Evolutionary conservation across 2,888 invertebrate species (phyloP).

Genomic region (Scaptodrosophila latifasciaeformis): DNA sequence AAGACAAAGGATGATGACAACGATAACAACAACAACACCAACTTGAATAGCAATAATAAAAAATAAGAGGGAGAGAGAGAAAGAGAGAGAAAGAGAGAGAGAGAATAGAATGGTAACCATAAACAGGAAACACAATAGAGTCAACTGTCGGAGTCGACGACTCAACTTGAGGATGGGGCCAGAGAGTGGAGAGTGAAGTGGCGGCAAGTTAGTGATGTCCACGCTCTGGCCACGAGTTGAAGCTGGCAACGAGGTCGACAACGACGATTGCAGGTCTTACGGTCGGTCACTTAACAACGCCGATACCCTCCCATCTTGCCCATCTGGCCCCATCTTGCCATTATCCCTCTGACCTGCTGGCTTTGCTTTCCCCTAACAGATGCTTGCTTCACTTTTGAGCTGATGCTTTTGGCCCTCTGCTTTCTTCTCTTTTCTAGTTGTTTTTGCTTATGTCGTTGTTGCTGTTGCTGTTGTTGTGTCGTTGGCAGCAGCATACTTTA

Average conservation of each 20-base stretch:
- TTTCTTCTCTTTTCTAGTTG: constrained; percentile 2
- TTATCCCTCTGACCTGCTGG: background rate
- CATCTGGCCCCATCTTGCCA: background rate
- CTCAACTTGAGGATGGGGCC: background rate
- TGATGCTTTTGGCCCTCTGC: constrained; percentile 18
- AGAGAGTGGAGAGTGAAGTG: too few relatives aligned
- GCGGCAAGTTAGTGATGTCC: too few relatives aligned
- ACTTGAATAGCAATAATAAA: constrained; percentile 5
- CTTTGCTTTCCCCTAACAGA: too few relatives aligned
- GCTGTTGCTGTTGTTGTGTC: constrained; percentile 7
- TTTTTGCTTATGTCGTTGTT: constrained; percentile 19
- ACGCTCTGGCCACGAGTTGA: constrained; percentile 3
- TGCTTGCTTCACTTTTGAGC: constrained; percentile 55
- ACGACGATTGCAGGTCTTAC: constrained; percentile 58
- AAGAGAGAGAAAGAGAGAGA: too few relatives aligned
- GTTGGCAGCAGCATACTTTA: constrained; percentile 56
- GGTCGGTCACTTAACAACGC: constrained; percentile 61
- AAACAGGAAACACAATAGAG: constrained; percentile 67
- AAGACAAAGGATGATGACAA: background rate
- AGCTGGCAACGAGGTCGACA: constrained; percentile 61
- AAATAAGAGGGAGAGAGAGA: background rate
- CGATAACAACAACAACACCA: constrained; percentile 2
- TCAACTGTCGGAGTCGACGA: constrained; percentile 19
- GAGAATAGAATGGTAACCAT: constrained; percentile 43
- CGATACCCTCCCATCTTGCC: constrained; percentile 12